Conservation (phyloP, 2,113 vertebrate genomes). For the Smithornis capensis region DNA sequence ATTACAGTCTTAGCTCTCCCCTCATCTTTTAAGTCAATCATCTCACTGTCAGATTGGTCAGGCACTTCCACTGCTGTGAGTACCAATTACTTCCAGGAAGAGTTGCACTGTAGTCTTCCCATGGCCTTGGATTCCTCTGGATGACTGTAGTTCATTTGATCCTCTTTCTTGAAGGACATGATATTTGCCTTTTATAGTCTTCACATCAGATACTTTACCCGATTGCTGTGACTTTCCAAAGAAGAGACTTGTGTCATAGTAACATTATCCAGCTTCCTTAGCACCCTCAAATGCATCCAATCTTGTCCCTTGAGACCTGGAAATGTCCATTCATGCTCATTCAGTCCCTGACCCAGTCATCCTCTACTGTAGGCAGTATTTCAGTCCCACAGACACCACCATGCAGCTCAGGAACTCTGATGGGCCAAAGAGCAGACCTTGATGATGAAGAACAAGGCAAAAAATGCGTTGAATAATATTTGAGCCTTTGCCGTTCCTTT, state of each 20-base stretch:
- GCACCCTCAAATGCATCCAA: neutral
- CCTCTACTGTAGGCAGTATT: neutral
- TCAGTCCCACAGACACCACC: neutral
- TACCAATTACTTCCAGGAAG: neutral
- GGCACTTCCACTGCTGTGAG: neutral
- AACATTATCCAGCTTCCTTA: neutral
- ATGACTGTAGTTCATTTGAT: neutral
- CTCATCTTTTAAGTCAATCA: neutral
- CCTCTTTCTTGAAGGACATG: neutral
- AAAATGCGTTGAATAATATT: neutral
- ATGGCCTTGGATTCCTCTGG: neutral
- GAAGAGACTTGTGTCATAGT: neutral
- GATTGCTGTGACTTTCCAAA: neutral
- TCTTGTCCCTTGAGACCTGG: neutral
- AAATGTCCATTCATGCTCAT: neutral
- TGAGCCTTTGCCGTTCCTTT: neutral
- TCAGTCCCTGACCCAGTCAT: neutral
- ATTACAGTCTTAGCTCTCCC: neutral
- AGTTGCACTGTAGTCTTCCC: neutral
- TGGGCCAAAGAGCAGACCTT: neutral
- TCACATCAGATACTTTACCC: neutral
- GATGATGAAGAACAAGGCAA: neutral
- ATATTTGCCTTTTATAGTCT: neutral
- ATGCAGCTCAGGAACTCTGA: neutral
- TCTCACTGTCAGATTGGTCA: neutral